A percentile compares a stretch with the other conserved stretches of the same genome.
Conservation (phyloP, 2,797 vertebrate genomes). For the Psittacula derbiana region DNA sequence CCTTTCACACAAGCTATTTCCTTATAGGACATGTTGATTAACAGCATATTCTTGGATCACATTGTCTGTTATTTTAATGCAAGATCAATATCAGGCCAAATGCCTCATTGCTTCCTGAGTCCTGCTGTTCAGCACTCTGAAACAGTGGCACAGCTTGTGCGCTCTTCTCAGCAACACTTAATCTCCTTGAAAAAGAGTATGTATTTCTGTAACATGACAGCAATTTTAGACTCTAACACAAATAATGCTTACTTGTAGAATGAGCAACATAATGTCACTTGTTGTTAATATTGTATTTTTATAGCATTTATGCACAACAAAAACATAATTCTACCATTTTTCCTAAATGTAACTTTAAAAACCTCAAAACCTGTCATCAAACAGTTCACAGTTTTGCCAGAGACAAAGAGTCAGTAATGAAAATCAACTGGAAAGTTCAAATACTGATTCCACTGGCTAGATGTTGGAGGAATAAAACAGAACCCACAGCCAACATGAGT, state of each 20-base stretch:
- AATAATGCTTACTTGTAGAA: not conserved
- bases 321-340: not conserved
- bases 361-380: not conserved
- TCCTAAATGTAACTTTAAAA: not conserved
- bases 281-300: no score
- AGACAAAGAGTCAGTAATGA: not conserved
- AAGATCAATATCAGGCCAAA: not conserved
- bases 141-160: not conserved
- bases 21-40: not conserved
- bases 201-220: not conserved
- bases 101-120: not conserved
- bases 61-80: not conserved
- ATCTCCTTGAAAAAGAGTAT: not conserved
- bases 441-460: not conserved
- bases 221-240: not conserved
- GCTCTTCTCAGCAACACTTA: not conserved
- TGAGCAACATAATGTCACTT: not conserved
- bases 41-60: slow-evolving; percentile 10
- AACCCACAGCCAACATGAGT: not conserved
- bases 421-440: not conserved
- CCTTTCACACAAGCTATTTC: not conserved
- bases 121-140: slow-evolving; percentile 7
- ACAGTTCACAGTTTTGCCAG: not conserved
- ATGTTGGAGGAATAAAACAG: not conserved
- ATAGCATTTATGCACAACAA: not conserved